Conservation (phyloP, 2,797 vertebrate genomes). For the Thripadectes ignobilis region DNA sequence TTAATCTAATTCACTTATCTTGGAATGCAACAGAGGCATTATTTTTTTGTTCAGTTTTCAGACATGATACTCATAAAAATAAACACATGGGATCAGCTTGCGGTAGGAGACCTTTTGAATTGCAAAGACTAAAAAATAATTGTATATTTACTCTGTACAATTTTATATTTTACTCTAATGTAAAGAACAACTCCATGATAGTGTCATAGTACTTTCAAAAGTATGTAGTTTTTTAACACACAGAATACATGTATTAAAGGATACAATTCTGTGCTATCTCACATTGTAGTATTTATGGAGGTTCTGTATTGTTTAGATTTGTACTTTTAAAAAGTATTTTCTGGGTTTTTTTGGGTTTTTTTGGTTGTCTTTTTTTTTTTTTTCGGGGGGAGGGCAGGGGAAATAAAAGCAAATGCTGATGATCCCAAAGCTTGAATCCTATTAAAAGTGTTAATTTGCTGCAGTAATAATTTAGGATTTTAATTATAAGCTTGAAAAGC, state of each 20-base stretch:
- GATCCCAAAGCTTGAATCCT: conserved; percentile 44
- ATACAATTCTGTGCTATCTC: not conserved
- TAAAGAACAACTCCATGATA: not conserved
- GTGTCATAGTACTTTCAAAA: not conserved
- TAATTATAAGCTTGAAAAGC: conserved; percentile 75
- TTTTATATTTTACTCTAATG: not conserved
- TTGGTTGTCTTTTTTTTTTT: too few species aligned
- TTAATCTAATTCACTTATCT: not conserved
- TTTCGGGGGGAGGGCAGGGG: fast-evolving
- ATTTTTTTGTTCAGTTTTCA: not conserved
- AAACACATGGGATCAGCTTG: not conserved
- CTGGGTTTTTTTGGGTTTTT: not conserved
- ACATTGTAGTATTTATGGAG: not conserved
- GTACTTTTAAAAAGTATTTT: not conserved
- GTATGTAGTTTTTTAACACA: not conserved
- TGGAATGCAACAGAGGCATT: not conserved
- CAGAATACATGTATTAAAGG: not conserved
- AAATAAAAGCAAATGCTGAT: conserved; percentile 25
- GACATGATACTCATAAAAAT: not conserved
- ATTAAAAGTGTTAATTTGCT: conserved; percentile 71
- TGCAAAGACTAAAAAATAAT: not conserved
- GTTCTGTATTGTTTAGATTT: conserved; percentile 33
- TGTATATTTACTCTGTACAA: not conserved
- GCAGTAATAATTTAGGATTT: conserved; percentile 74
- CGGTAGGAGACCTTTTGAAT: not conserved